A percentile compares a stretch with the other conserved stretches of the same genome.
Evolutionary conservation across 2,113 vertebrate genomes (phyloP).

Genomic region (Sardina pilchardus): DNA sequence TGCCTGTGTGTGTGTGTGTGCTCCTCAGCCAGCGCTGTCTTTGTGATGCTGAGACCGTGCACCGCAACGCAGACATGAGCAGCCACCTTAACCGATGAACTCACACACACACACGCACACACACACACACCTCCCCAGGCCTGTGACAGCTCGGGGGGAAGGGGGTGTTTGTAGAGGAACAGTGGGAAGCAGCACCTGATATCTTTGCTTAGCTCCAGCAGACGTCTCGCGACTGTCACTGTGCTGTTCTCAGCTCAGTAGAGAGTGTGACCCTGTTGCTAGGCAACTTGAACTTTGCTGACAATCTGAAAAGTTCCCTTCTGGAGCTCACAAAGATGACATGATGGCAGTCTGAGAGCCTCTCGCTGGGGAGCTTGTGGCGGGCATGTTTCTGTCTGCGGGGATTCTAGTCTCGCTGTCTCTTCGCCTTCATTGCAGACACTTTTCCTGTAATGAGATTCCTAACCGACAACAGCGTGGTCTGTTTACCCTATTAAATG

Average conservation of each 20-base stretch:
- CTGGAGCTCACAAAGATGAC: slow-evolving; percentile 4
- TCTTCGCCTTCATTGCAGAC: background rate
- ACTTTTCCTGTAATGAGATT: background rate
- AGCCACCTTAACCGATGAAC: background rate
- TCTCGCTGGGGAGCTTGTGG: background rate
- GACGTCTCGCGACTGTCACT: slow-evolving; percentile 64
- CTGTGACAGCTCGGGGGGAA: slow-evolving; percentile 39
- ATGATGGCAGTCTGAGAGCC: background rate
- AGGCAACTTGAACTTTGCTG: slow-evolving; percentile 65
- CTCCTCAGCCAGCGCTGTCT: slow-evolving; percentile 12
- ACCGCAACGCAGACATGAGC: background rate
- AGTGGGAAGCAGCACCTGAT: slow-evolving; percentile 71
- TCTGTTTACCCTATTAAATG: background rate
- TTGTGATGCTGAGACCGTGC: background rate
- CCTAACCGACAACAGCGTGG: background rate
- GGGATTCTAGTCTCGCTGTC: background rate
- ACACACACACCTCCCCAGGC: slow-evolving; percentile 41
- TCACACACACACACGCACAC: slow-evolving; percentile 48
- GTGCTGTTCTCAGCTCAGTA: slow-evolving; percentile 50
- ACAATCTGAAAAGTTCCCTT: slow-evolving; percentile 51
- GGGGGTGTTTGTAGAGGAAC: slow-evolving; percentile 61
- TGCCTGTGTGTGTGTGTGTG: background rate
- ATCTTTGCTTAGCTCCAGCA: slow-evolving; percentile 64
- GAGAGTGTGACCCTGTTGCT: slow-evolving; percentile 68
- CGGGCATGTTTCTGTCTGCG: background rate